Conservation (phyloP, 2,113 vertebrate genomes). For the Macrotus californicus region DNA sequence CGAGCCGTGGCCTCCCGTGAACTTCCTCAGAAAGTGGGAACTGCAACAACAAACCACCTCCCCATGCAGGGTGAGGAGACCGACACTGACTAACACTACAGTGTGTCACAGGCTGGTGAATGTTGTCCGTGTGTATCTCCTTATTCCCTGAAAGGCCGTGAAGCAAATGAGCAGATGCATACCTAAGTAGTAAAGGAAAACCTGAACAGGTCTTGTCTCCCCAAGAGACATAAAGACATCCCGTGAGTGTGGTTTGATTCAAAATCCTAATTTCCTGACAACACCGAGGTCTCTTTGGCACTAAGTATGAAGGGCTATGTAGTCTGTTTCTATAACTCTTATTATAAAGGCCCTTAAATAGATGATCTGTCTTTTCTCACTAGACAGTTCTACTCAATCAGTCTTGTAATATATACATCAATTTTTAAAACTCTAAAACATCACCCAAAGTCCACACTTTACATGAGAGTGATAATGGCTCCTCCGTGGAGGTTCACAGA, state of each 20-base stretch:
- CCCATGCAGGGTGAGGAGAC: not conserved
- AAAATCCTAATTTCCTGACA: not conserved
- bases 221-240: not conserved
- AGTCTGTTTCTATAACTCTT: not conserved
- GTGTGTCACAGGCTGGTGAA: not conserved
- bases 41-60: not conserved
- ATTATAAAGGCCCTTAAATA: not conserved
- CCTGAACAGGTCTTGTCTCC: not conserved
- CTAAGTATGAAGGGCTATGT: not conserved
- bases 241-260: not conserved
- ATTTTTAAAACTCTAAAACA: slow-evolving; percentile 1
- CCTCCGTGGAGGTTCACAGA: fast-evolving
- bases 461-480: not conserved
- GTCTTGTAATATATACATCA: not conserved
- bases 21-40: not conserved
- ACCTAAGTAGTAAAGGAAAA: not conserved
- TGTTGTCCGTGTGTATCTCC: not conserved
- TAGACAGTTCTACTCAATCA: not conserved
- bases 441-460: not conserved
- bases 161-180: not conserved
- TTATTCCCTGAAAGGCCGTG: not conserved
- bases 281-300: not conserved
- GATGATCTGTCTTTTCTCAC: not conserved
- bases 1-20: not conserved
- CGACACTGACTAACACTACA: too few species aligned